Conservation (phyloP, 1,140 invertebrate genomes). For the Bombus breviceps region DNA sequence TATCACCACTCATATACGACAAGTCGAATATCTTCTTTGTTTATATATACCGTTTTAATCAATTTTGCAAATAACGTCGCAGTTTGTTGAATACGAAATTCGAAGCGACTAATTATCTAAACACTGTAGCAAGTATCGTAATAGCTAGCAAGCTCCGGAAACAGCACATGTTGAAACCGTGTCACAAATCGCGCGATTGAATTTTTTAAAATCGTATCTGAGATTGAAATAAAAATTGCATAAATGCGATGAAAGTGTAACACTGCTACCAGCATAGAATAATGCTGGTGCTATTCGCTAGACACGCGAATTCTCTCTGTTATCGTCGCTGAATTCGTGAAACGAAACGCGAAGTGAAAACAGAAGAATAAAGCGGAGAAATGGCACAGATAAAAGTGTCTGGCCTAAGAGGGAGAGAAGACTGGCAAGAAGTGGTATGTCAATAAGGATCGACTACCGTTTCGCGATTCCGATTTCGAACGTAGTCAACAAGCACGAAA, state of each 20-base stretch:
- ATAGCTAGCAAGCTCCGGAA: no score
- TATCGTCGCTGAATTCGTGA: neutral
- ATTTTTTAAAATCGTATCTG: neutral
- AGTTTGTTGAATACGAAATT: no score
- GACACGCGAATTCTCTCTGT: neutral
- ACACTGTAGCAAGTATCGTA: no score
- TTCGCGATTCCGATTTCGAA: conserved; percentile 64
- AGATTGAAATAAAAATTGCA: neutral
- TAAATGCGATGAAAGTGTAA: neutral
- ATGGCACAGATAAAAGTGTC: neutral
- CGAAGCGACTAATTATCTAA: no score
- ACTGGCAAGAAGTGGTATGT: conserved; percentile 35
- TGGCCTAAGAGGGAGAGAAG: neutral
- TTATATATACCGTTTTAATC: no score
- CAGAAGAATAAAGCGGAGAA: neutral
- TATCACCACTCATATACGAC: no score
- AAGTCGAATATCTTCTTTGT: no score
- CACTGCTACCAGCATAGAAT: neutral
- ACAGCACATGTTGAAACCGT: neutral
- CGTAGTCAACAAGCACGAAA: conserved; percentile 61
- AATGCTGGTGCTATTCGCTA: no score
- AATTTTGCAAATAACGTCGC: no score
- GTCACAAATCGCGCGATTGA: neutral
- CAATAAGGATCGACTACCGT: conserved; percentile 66
- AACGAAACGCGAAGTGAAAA: neutral